Conservation (phyloP, 30 jellyfish, hydroid and myxozoan species). For the Mastigias papua region DNA sequence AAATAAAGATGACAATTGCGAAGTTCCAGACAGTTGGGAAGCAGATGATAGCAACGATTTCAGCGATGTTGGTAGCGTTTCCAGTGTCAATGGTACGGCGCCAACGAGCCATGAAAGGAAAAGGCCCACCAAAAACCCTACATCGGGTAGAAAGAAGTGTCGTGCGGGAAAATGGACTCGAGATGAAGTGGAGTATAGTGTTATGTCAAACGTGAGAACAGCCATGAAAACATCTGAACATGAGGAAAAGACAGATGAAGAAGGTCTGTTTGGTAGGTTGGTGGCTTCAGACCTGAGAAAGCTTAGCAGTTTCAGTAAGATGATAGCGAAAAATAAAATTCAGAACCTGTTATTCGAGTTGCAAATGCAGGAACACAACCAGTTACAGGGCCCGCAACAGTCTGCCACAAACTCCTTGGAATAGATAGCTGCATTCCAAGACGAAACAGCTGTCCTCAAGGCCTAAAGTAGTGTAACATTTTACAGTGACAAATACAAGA, state of each 20-base stretch:
- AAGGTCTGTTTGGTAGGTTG: constrained; percentile 46
- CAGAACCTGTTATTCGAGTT: constrained; percentile 25
- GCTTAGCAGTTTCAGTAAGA: constrained; percentile 14
- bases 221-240: constrained; percentile 9
- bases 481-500: too few species aligned
- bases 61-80: neutral
- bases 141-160: constrained; percentile 32
- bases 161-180: neutral
- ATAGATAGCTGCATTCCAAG: too few species aligned
- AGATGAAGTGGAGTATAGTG: constrained; percentile 10
- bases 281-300: constrained; percentile 36
- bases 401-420: too few species aligned
- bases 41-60: neutral
- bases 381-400: too few species aligned
- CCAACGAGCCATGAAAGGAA: neutral
- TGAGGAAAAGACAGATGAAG: too few species aligned
- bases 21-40: neutral
- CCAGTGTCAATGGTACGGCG: neutral
- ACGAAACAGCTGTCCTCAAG: too few species aligned
- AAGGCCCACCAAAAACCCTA: neutral
- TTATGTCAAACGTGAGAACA: constrained; percentile 9
- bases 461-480: too few species aligned
- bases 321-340: constrained; percentile 20
- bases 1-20: neutral
- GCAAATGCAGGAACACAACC: constrained; percentile 52